These are phyloP conservation scores for Drosophila niveifrons DNA, from an alignment of 2,888 invertebrate species.

Conservation along the genomic window DNA sequence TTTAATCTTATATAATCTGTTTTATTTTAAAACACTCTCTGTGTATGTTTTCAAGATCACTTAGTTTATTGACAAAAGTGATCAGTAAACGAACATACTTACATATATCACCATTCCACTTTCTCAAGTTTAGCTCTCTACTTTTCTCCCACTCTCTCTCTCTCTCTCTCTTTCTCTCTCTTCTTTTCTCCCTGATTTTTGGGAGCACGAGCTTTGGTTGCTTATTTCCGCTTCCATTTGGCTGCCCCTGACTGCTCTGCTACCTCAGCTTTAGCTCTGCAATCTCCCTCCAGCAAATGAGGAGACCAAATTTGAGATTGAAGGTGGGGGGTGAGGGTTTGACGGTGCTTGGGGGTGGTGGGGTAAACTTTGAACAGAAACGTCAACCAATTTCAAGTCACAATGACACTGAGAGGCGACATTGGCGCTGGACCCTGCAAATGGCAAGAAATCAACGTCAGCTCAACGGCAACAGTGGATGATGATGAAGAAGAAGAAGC, in stretches of 20 bases:
- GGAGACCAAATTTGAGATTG: neutral
- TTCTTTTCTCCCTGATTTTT: neutral
- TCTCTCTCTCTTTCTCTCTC: neutral
- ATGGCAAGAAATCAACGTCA: conserved; percentile 79
- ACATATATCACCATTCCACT: too few species aligned
- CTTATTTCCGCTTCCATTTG: conserved; percentile 44
- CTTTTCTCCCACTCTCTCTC: neutral
- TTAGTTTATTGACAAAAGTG: too few species aligned
- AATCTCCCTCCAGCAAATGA: neutral
- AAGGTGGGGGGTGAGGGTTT: neutral
- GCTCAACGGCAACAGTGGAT: conserved; percentile 42
- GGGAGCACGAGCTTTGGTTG: neutral
- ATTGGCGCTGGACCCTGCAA: conserved; percentile 68
- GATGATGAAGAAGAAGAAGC: conserved; percentile 10
- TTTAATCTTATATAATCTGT: too few species aligned
- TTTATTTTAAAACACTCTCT: too few species aligned
- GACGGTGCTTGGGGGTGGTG: neutral
- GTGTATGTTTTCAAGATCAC: too few species aligned
- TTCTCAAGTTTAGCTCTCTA: too few species aligned
- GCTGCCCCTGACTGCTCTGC: conserved; percentile 6
- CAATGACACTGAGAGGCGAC: conserved; percentile 68
- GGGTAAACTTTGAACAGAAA: conserved; percentile 28
- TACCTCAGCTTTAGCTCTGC: neutral
- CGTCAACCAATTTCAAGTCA: conserved; percentile 68
- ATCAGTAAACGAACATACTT: too few species aligned